Evolutionary conservation across 1,140 invertebrate species (phyloP), one percentile per base, ranked within the genome.

Genomic region (Calycopis cecrops): DNA sequence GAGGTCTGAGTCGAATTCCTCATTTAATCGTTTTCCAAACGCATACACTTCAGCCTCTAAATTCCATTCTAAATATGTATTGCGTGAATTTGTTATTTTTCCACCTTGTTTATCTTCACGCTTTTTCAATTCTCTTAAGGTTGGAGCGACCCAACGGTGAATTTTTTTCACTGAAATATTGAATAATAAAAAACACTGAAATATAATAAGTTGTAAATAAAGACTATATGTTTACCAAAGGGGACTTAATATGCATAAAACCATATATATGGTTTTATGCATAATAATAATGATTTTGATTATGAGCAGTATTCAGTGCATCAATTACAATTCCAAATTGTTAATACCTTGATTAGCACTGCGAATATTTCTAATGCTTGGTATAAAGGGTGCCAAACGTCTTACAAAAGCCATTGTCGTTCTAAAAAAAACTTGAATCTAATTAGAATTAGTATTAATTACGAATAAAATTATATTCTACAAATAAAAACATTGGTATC

Each of bases 41-140:
- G 96, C 94, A 89, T 90, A 98, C 12, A 98, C 56, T 88, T 99
- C 97, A 0, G 95, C 91, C 62, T 94, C 90, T 76, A 96, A 93
- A 79, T 98, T 98, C 97, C 95, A 96, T 63, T 96, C 94, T 9
- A 94, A 52, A 70, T 90, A 95, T 34, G 88, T 88, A 33, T 90
- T 92, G 37, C 94, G 89, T 10, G 81, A 80, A 16, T 73, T 65
- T 12, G 40, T 67, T 66, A 69, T 66, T 37, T 87, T 87, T 10
- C 83, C 83, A 6, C 81, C 84, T 16, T 70, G 54, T 56, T 73
- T 77, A 0, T 76, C 35, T 64, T 87, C 84, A 16, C 79, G 69
- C 14, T 52, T 53, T 52, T 84, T 85, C 9, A 87, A 60, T 52
- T 73, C 71, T 60, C 65, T 72, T 55, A 87, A 62, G 3, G 81